Evolutionary conservation across 2,797 vertebrate genomes (phyloP).

Genomic region (Poeciliopsis paucimaculata): DNA sequence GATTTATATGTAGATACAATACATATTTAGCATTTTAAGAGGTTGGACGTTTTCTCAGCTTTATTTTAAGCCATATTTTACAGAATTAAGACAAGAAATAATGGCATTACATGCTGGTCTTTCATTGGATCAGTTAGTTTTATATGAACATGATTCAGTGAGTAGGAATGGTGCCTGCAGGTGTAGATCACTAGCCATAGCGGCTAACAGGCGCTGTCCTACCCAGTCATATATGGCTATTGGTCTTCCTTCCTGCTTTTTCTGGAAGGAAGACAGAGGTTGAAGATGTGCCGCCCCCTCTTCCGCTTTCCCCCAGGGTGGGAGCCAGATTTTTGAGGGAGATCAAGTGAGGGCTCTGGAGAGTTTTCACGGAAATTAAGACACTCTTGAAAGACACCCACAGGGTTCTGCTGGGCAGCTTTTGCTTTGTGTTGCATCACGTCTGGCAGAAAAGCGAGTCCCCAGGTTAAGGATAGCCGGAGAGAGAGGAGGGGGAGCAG

Average conservation of each 20-base stretch:
- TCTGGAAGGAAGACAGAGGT: slow-evolving; percentile 24
- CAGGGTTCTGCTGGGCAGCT: slow-evolving; percentile 69
- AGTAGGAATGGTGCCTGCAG: too few relatives aligned
- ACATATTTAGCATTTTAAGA: too few relatives aligned
- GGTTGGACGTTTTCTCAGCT: too few relatives aligned
- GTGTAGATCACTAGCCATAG: neutral
- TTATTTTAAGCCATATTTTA: too few relatives aligned
- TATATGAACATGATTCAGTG: too few relatives aligned
- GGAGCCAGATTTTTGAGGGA: slow-evolving; percentile 41
- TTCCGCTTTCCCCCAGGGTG: slow-evolving; percentile 26
- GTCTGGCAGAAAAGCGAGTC: slow-evolving; percentile 67
- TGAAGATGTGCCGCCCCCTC: slow-evolving; percentile 42
- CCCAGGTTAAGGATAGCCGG: slow-evolving; percentile 73
- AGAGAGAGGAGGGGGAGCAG: slow-evolving; percentile 14
- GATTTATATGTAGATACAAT: too few relatives aligned
- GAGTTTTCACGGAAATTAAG: slow-evolving; percentile 47
- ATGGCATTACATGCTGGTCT: too few relatives aligned
- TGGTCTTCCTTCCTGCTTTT: slow-evolving; percentile 15
- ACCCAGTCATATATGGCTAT: neutral
- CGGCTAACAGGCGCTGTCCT: neutral
- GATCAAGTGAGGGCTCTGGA: slow-evolving; percentile 56
- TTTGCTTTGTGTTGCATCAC: slow-evolving; percentile 79
- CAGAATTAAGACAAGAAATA: too few relatives aligned
- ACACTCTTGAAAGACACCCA: slow-evolving; percentile 59
- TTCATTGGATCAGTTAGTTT: too few relatives aligned